phyloP scores from a whole-genome alignment of 2,888 invertebrate genomes.

The Acleris holmiana region DNA sequence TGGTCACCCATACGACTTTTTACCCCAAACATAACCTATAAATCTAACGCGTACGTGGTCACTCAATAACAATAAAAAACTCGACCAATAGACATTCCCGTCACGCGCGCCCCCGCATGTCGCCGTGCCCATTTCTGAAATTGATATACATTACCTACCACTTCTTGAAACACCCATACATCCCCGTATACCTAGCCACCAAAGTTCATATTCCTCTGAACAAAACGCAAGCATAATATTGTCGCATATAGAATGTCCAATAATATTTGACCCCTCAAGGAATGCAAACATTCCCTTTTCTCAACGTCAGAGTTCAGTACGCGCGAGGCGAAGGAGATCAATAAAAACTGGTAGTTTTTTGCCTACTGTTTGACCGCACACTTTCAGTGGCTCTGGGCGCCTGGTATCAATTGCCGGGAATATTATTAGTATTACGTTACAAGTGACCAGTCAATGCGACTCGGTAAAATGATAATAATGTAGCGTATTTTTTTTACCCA shows the following conservation, averaged over 20 bases:
- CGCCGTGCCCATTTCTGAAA: constrained; percentile 77
- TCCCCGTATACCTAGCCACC: constrained; percentile 46
- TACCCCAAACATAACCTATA: constrained; percentile 34
- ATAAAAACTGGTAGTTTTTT: constrained; percentile 47
- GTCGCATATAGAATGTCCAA: constrained; percentile 47
- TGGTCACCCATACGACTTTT: constrained; percentile 10
- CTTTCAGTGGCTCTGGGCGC: constrained; percentile 65
- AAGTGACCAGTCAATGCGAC: constrained; percentile 57
- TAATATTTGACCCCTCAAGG: constrained; percentile 50
- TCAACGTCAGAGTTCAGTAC: constrained; percentile 37
- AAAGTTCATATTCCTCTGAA: constrained; percentile 48
- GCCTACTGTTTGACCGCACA: constrained; percentile 63
- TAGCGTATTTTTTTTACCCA: constrained; percentile 20
- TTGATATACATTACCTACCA: constrained; percentile 74
- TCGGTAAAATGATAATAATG: constrained; percentile 48
- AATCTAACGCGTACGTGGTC: constrained; percentile 57
- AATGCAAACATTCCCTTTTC: constrained; percentile 33
- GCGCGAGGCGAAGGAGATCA: constrained; percentile 41
- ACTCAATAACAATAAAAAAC: constrained; percentile 78
- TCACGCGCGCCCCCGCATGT: constrained; percentile 75
- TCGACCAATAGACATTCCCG: constrained; percentile 68
- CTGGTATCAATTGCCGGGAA: constrained; percentile 76
- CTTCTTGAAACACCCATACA: constrained; percentile 41
- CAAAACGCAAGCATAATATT: constrained; percentile 28
- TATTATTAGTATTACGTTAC: constrained; percentile 66